Evolutionary conservation across 2,888 invertebrate species (phyloP).

Genomic region (Troides aeacus): DNA sequence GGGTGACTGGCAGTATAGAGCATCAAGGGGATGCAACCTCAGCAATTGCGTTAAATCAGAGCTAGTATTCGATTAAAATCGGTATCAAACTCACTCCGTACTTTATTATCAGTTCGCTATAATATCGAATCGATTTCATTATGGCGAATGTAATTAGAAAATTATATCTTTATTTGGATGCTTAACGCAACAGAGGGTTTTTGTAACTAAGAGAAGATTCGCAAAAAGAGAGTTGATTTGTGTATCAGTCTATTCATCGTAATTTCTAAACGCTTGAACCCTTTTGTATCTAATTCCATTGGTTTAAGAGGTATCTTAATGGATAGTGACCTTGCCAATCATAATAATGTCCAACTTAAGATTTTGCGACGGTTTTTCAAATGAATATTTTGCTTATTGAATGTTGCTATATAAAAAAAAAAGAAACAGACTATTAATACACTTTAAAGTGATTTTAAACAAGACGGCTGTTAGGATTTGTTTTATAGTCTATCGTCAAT

Average conservation of each 20-base stretch:
- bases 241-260: not conserved
- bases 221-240: not conserved
- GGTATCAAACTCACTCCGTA: conserved; percentile 47
- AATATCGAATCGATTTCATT: not conserved
- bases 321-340: not conserved
- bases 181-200: too few relatives aligned
- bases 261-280: not conserved
- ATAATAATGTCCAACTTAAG: too few relatives aligned
- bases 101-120: conserved; percentile 31
- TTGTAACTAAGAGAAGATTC: too few relatives aligned
- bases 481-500: too few relatives aligned
- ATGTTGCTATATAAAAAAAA: too few relatives aligned
- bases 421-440: too few relatives aligned
- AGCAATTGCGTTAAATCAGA: conserved; percentile 76
- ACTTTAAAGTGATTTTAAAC: too few relatives aligned
- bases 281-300: not conserved
- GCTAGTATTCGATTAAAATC: conserved; percentile 71
- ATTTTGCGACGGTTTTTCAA: too few relatives aligned
- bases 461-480: too few relatives aligned
- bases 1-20: conserved; percentile 63
- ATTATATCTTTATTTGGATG: not conserved
- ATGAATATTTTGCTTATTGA: too few relatives aligned
- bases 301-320: not conserved
- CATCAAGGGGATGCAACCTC: conserved; percentile 72
- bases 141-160: not conserved